Evolutionary conservation across 2,888 invertebrate species (phyloP).

Genomic region (Apamea crenata): DNA sequence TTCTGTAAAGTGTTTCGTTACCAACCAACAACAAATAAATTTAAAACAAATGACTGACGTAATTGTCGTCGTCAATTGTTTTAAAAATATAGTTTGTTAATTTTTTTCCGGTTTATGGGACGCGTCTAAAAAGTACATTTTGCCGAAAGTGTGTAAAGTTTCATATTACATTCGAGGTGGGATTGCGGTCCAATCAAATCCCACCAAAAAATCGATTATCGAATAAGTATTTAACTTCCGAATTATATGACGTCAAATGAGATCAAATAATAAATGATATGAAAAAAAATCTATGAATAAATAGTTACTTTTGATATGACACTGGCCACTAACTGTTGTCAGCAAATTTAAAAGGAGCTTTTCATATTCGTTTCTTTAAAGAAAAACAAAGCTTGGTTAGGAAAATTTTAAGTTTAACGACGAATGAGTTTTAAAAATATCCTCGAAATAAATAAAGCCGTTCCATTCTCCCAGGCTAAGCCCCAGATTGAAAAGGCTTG

Average conservation of each 20-base stretch:
- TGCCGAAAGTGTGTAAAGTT: background rate
- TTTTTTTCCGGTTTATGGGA: background rate
- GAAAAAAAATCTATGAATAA: background rate
- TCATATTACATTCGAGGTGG: background rate
- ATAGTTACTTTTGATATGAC: background rate
- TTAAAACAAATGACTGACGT: background rate
- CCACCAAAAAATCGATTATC: background rate
- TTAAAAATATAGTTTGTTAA: background rate
- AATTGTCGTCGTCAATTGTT: background rate
- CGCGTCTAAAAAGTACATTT: background rate
- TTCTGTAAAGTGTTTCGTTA: background rate
- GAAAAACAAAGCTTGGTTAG: background rate
- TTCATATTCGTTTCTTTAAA: background rate
- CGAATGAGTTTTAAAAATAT: background rate
- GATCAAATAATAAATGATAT: too few species aligned
- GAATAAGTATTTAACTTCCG: background rate
- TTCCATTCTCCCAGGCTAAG: background rate
- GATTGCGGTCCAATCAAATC: background rate
- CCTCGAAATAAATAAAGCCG: background rate
- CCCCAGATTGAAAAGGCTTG: slow-evolving; percentile 20
- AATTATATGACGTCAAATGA: background rate
- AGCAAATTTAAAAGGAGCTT: background rate
- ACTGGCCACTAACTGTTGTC: background rate
- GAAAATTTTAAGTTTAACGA: background rate
- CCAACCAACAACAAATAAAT: background rate